Evolutionary conservation across 2,113 vertebrate genomes (phyloP).

Genomic region (Colaptes auratus): DNA sequence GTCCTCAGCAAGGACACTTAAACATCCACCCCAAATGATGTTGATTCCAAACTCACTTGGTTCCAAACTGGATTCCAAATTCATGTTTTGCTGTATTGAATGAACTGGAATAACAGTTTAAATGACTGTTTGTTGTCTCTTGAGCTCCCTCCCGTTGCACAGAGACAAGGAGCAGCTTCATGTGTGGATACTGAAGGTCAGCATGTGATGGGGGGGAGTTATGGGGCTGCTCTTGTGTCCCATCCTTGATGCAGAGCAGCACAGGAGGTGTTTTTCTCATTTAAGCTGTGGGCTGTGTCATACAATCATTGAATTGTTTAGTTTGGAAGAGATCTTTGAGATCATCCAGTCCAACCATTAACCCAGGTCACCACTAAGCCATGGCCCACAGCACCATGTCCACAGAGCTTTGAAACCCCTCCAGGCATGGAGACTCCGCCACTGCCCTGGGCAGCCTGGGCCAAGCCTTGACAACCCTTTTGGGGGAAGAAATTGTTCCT

Average conservation of each 20-base stretch:
- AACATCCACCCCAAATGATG: not conserved
- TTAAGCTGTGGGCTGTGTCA: not conserved
- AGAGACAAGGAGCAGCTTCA: not conserved
- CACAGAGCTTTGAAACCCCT: not conserved
- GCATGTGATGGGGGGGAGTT: not conserved
- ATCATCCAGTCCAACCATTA: not conserved
- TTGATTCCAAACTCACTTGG: not conserved
- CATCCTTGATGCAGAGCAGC: no score
- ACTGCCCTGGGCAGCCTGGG: not conserved
- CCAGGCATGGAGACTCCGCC: not conserved
- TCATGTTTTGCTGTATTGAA: not conserved
- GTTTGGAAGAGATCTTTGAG: not conserved
- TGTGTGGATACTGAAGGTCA: not conserved
- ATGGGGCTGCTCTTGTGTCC: not conserved
- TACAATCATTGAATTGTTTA: not conserved
- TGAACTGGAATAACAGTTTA: not conserved
- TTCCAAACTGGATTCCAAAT: not conserved
- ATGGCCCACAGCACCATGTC: not conserved
- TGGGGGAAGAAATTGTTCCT: not conserved
- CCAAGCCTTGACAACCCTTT: not conserved
- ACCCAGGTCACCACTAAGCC: not conserved
- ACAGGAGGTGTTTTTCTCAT: not conserved
- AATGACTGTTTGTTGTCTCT: not conserved
- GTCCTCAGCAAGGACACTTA: not conserved
- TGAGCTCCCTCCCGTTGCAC: accelerated